phyloP scores from a whole-genome alignment of 2,888 invertebrate species.

The Epistrophe eligans region DNA sequence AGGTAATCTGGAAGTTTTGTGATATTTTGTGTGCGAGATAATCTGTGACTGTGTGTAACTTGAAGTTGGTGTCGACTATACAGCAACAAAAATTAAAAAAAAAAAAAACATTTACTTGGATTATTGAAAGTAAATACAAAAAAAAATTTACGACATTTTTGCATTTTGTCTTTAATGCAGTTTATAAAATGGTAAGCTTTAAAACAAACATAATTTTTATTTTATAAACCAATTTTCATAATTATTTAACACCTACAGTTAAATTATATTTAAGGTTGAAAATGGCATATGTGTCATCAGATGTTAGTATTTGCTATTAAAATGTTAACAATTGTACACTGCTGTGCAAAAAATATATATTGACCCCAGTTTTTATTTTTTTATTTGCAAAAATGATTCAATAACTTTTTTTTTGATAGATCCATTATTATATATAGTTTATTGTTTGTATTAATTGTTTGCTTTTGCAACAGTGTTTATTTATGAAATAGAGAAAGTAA shows the following conservation, averaged over 20 bases:
- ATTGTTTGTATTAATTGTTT: too few relatives aligned
- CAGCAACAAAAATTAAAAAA: background rate
- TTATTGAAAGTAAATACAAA: slow-evolving; percentile 54
- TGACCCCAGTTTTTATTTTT: background rate
- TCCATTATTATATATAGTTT: too few relatives aligned
- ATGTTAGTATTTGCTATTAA: slow-evolving; percentile 34
- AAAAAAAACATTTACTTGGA: slow-evolving; percentile 58
- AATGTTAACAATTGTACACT: slow-evolving; percentile 25
- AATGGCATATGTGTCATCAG: slow-evolving; percentile 55
- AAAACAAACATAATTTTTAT: background rate
- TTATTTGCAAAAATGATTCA: background rate
- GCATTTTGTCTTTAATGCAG: slow-evolving; percentile 61
- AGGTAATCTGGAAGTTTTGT: slow-evolving; percentile 74
- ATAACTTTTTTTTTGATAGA: too few relatives aligned
- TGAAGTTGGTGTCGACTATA: slow-evolving; percentile 60
- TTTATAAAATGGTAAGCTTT: slow-evolving; percentile 61
- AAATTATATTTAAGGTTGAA: background rate
- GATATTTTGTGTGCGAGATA: slow-evolving; percentile 62
- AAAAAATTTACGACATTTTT: slow-evolving; percentile 38
- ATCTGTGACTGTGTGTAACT: slow-evolving; percentile 62
- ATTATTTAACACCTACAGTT: slow-evolving; percentile 23
- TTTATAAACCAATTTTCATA: background rate
- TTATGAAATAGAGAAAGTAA: too few relatives aligned
- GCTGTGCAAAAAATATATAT: background rate
- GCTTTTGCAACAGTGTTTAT: too few relatives aligned